phyloP scores from a whole-genome alignment of 2,113 vertebrate species.

The Melanerpes formicivorus region DNA sequence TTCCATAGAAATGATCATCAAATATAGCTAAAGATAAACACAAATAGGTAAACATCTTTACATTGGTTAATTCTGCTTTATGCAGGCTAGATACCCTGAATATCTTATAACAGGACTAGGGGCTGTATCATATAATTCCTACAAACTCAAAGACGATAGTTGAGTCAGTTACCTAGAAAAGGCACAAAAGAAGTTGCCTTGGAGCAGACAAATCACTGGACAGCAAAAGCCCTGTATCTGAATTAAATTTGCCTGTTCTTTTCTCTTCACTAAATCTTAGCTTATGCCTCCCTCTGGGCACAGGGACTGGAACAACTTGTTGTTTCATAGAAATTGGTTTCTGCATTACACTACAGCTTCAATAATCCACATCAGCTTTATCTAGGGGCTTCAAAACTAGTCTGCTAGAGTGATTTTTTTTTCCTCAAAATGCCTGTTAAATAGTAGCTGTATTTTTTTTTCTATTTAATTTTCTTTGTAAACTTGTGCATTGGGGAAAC shows the following conservation, averaged over 20 bases:
- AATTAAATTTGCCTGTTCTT: neutral
- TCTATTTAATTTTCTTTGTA: neutral
- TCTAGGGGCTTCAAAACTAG: neutral
- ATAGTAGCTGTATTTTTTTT: neutral
- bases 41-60: neutral
- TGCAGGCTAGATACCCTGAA: neutral
- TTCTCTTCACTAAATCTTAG: neutral
- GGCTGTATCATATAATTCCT: neutral
- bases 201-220: neutral
- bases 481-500: neutral
- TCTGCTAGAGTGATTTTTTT: neutral
- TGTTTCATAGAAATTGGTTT: neutral
- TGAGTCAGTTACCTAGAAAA: neutral
- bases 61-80: neutral
- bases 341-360: neutral
- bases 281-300: neutral
- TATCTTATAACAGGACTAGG: neutral
- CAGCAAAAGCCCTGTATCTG: neutral
- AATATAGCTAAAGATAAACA: neutral
- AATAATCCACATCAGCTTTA: neutral
- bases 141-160: neutral
- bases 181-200: neutral
- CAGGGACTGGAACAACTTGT: rapidly evolving
- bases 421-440: neutral
- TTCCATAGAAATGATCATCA: neutral